Percentiles rank a stretch among this genome's conserved stretches.
These are phyloP conservation scores for Metaphire vulgaris DNA, from an alignment of 1,140 invertebrate genomes.

Conservation along the genomic window DNA sequence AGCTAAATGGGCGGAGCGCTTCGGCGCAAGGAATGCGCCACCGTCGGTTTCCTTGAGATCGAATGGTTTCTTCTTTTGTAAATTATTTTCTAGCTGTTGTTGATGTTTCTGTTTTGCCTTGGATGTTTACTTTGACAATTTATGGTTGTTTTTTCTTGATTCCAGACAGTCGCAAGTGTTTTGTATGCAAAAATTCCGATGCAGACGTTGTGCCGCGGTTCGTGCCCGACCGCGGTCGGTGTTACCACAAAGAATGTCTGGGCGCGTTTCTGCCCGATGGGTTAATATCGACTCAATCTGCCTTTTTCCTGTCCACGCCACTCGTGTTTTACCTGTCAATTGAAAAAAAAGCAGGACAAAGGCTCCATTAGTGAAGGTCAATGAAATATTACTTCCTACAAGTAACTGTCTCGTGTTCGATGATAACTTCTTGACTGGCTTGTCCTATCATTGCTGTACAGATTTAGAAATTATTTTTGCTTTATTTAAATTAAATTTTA, in stretches of 20 bases:
- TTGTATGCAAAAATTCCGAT: conserved; percentile 57
- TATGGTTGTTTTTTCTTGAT: no score
- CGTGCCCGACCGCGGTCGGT: conserved; percentile 52
- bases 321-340: conserved; percentile 11
- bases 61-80: no score
- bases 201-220: conserved; percentile 53
- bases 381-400: no score
- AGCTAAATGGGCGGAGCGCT: conserved; percentile 34
- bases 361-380: neutral
- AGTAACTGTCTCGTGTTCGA: no score
- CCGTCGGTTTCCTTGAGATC: no score
- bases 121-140: no score
- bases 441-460: no score
- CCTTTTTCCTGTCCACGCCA: conserved; percentile 10
- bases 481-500: no score
- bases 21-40: conserved; percentile 61
- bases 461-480: no score
- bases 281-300: neutral
- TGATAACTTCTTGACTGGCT: no score
- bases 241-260: conserved; percentile 54
- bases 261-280: conserved; percentile 5
- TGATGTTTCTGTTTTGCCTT: no score
- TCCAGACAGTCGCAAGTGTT: conserved; percentile 74
- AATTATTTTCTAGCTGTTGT: no score
- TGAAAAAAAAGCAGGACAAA: conserved; percentile 13